Evolutionary conservation across 2,888 invertebrate genomes (phyloP).

Genomic region (Papilio demoleus): DNA sequence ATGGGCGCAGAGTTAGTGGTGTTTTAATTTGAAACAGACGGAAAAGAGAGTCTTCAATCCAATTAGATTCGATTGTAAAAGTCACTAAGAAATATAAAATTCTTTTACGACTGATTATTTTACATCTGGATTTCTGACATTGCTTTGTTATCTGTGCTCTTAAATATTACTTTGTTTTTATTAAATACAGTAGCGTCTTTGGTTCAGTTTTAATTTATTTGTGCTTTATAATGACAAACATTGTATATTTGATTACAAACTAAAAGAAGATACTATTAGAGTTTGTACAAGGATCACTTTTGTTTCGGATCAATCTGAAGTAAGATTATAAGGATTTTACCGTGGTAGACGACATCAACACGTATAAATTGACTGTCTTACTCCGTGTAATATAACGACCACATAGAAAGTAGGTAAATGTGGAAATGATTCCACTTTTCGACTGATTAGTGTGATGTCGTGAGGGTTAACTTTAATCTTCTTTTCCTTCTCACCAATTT

Average conservation of each 20-base stretch:
- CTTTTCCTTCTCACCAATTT: too few relatives aligned
- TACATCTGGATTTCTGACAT: conserved; percentile 33
- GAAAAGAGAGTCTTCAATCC: conserved; percentile 34
- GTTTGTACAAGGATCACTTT: too few relatives aligned
- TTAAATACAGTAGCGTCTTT: conserved; percentile 9
- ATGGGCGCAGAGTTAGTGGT: conserved; percentile 54
- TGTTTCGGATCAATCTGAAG: too few relatives aligned
- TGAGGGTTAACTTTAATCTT: too few relatives aligned
- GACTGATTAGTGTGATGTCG: too few relatives aligned
- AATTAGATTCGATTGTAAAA: conserved; percentile 41
- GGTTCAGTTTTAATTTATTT: background rate
- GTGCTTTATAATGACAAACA: background rate
- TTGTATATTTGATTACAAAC: background rate
- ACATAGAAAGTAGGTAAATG: too few relatives aligned
- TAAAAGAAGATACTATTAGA: background rate
- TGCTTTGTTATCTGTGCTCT: conserved; percentile 5
- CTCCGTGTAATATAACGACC: too few relatives aligned
- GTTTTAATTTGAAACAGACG: conserved; percentile 69
- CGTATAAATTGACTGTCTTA: too few relatives aligned
- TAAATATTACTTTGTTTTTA: conserved; percentile 33
- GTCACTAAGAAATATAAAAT: conserved; percentile 36
- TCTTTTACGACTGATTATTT: conserved; percentile 39
- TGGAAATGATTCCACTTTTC: too few relatives aligned
- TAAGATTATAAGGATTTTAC: too few relatives aligned
- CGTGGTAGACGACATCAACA: too few relatives aligned